Conservation (phyloP, 2,888 invertebrate species). For the Eudasyphora cyanicolor region DNA sequence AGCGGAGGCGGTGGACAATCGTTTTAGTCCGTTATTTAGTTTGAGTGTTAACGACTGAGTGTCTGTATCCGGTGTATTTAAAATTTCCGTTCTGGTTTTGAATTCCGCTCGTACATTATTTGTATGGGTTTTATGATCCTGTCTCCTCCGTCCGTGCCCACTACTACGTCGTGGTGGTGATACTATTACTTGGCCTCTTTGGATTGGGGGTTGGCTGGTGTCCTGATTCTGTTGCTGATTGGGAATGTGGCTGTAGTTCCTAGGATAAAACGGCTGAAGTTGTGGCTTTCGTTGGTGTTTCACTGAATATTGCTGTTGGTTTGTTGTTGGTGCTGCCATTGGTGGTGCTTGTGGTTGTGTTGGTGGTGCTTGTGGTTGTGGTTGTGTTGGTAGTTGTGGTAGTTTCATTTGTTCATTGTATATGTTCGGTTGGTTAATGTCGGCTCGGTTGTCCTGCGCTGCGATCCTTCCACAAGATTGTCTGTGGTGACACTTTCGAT, state of each 20-base stretch:
- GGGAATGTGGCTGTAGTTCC: background rate
- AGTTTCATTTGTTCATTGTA: too few relatives aligned
- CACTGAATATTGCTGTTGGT: slow-evolving; percentile 59
- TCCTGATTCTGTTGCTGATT: slow-evolving; percentile 37
- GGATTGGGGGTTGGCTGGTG: slow-evolving; percentile 50
- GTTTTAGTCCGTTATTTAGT: background rate
- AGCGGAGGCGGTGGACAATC: background rate
- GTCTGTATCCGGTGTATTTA: slow-evolving; percentile 40
- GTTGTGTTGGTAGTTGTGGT: background rate
- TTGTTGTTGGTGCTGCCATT: slow-evolving; percentile 41
- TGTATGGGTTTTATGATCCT: slow-evolving; percentile 67
- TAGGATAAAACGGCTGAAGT: background rate
- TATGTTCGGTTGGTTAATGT: too few relatives aligned
- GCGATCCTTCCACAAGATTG: slow-evolving; percentile 66
- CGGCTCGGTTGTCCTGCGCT: background rate
- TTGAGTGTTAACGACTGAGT: slow-evolving; percentile 50
- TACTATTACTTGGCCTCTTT: slow-evolving; percentile 57
- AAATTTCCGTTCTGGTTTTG: slow-evolving; percentile 37
- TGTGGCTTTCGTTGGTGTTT: slow-evolving; percentile 61
- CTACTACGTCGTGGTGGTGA: slow-evolving; percentile 26
- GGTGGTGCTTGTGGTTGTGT: background rate
- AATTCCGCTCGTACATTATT: slow-evolving; percentile 19
- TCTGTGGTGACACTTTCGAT: slow-evolving; percentile 75
- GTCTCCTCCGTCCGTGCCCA: slow-evolving; percentile 69
- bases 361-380: slow-evolving; percentile 19